Conservation (phyloP, 2,797 vertebrate species). For the Chiroxiphia lanceolata region DNA sequence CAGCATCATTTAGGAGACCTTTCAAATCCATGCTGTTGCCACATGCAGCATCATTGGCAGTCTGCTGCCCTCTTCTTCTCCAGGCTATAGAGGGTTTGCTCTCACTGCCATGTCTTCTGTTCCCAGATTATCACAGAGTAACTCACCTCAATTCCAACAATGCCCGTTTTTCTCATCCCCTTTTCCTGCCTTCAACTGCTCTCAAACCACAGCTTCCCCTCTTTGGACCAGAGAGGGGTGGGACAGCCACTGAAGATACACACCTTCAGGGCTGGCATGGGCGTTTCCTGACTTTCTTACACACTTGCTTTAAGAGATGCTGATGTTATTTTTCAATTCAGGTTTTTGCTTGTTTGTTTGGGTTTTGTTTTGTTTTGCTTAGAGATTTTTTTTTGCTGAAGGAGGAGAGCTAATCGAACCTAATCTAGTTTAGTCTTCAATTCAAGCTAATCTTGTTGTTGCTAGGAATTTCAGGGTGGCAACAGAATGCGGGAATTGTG, state of each 20-base stretch:
- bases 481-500: neutral
- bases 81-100: neutral
- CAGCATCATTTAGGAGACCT: neutral
- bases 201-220: neutral
- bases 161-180: neutral
- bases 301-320: neutral
- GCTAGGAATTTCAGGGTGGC: conserved; percentile 7
- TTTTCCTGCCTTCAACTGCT: neutral
- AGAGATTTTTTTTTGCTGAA: neutral
- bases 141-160: neutral
- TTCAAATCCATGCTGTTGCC: neutral
- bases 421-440: neutral
- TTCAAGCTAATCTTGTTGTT: neutral
- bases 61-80: neutral
- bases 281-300: neutral
- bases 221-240: neutral
- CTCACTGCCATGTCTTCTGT: neutral
- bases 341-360: neutral
- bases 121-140: neutral
- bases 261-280: neutral
- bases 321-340: neutral
- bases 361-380: neutral
- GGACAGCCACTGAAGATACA: neutral
- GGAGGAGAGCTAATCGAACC: neutral
- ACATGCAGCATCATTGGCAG: neutral